These are phyloP conservation scores for Sternarchorhynchus goeldii DNA, from an alignment of 2,797 vertebrate genomes.

Conservation along the genomic window DNA sequence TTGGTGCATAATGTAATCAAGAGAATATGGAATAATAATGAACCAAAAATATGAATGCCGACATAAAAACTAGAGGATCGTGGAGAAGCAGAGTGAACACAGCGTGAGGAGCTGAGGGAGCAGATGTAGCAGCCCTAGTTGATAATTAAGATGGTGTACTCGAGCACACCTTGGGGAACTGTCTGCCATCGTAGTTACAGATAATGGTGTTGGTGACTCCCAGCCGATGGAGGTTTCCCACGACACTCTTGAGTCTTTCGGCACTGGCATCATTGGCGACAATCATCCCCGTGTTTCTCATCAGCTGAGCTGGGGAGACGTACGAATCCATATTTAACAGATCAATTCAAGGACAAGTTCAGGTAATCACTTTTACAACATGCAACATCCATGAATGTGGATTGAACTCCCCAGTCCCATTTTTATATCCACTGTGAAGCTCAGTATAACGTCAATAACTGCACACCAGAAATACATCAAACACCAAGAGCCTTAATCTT, in stretches of 20 bases:
- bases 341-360: not conserved
- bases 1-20: not conserved
- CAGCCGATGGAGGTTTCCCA: conserved; percentile 94
- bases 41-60: not conserved
- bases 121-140: not conserved
- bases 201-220: conserved; percentile 91
- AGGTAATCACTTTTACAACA: not conserved
- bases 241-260: conserved; percentile 89
- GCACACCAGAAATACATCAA: too few species aligned
- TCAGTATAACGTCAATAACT: too few species aligned
- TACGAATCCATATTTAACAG: conserved; percentile 9
- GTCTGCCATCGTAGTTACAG: conserved; percentile 91
- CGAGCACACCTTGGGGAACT: conserved; percentile 85
- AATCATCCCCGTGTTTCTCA: conserved; percentile 95
- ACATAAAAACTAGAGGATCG: not conserved
- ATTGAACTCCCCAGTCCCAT: too few species aligned
- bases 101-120: not conserved
- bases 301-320: conserved; percentile 85
- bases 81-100: not conserved
- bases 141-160: conserved; percentile 53
- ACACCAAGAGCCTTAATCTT: too few species aligned
- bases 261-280: conserved; percentile 91
- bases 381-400: too few species aligned
- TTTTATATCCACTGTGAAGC: too few species aligned
- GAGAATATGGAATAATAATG: not conserved